phyloP scores from a whole-genome alignment of 2,797 vertebrate genomes.

The Sylvilagus floridanus region DNA sequence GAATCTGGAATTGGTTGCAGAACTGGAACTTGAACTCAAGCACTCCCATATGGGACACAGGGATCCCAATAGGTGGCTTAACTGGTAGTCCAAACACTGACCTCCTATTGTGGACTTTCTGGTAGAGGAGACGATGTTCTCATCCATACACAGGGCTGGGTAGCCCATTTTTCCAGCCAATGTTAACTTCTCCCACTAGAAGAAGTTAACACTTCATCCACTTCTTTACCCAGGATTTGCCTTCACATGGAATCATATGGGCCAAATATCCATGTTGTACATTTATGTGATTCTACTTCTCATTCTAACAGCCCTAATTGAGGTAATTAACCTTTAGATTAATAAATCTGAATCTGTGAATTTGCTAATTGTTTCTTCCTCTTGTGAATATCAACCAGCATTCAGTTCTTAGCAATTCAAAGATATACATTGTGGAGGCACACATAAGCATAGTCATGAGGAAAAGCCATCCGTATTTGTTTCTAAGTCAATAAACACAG shows the following conservation, averaged over 20 bases:
- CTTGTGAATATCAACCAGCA: not conserved
- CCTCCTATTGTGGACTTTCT: no score
- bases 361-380: not conserved
- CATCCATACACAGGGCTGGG: no score
- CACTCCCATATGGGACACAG: no score
- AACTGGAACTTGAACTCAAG: no score
- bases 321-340: not conserved
- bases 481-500: not conserved
- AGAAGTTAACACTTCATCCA: not conserved
- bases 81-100: no score
- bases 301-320: not conserved
- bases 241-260: not conserved
- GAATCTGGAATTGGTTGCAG: no score
- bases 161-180: not conserved
- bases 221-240: not conserved
- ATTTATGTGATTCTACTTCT: not conserved
- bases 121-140: not conserved
- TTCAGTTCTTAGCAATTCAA: not conserved
- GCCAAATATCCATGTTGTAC: not conserved
- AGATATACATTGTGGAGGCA: not conserved
- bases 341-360: not conserved
- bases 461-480: not conserved
- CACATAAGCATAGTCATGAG: not conserved
- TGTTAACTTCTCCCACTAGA: not conserved
- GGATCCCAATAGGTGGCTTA: no score